These are phyloP conservation scores for Adelognathus sp. DNA, from an alignment of 2,888 invertebrate species.

Conservation along the genomic window DNA sequence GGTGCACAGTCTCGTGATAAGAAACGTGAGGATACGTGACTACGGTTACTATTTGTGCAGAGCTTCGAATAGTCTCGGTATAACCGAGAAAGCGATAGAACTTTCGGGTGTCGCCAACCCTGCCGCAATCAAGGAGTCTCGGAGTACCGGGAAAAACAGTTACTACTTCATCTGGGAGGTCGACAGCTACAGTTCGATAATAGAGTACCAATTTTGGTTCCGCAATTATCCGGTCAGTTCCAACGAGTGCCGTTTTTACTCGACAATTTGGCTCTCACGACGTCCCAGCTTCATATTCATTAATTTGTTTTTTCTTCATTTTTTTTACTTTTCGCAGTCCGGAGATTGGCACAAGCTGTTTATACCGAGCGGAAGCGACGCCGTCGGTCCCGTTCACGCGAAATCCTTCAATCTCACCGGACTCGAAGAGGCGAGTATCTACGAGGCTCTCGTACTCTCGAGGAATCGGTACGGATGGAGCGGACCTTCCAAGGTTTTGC, in stretches of 20 bases:
- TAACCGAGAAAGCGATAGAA: conserved; percentile 87
- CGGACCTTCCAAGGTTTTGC: conserved; percentile 87
- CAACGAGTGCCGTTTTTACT: no score
- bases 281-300: conserved; percentile 5
- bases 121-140: conserved; percentile 85
- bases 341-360: conserved; percentile 86
- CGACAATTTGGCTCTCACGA: neutral
- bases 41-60: conserved; percentile 91
- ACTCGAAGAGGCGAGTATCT: conserved; percentile 87
- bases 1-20: conserved; percentile 86
- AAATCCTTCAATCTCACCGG: conserved; percentile 89
- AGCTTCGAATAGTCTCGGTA: conserved; percentile 89
- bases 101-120: conserved; percentile 89
- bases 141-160: conserved; percentile 81
- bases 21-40: conserved; percentile 86
- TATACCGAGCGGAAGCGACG: conserved; percentile 82
- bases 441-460: conserved; percentile 90
- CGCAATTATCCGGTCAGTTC: conserved; percentile 76
- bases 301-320: conserved; percentile 8
- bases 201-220: conserved; percentile 85
- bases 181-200: conserved; percentile 90
- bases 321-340: conserved; percentile 33
- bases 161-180: conserved; percentile 93
- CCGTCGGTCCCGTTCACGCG: conserved; percentile 88
- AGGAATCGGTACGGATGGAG: conserved; percentile 94